A percentile compares a stretch with the other conserved stretches of the same genome.
These are phyloP conservation scores for Thamnophis sirtalis DNA, from an alignment of 2,113 vertebrate species.

Conservation along the genomic window DNA sequence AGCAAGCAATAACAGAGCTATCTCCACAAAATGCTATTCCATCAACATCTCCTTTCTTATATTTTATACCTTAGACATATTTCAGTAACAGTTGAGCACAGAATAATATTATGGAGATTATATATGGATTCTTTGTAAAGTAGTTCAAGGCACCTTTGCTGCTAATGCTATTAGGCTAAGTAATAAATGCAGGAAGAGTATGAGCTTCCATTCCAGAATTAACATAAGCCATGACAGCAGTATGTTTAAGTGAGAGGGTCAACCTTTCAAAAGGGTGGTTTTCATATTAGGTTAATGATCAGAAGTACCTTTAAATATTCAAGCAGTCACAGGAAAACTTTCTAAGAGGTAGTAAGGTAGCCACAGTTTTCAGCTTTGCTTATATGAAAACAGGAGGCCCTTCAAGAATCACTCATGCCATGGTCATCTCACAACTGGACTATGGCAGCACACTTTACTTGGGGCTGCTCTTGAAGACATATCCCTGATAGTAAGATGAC, in stretches of 20 bases:
- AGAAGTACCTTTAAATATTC: neutral
- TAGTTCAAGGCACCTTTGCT: neutral
- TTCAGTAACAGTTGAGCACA: conserved; percentile 57
- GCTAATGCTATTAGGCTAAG: neutral
- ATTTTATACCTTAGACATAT: conserved; percentile 46
- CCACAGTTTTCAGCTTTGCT: neutral
- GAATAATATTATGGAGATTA: conserved; percentile 52
- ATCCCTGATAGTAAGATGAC: neutral
- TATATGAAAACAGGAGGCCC: neutral
- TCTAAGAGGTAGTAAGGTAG: neutral
- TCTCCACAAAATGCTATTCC: neutral
- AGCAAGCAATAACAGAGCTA: neutral
- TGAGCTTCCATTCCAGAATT: neutral
- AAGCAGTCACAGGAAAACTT: neutral
- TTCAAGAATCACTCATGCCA: neutral
- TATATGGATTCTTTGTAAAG: conserved; percentile 56
- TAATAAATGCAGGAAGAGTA: neutral
- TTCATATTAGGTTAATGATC: neutral
- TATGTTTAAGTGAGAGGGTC: neutral
- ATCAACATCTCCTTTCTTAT: conserved; percentile 53
- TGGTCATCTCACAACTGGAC: neutral
- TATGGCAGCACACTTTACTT: neutral
- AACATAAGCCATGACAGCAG: neutral
- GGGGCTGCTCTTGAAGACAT: neutral
- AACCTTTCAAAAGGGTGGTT: neutral